Conservation (phyloP, 2,797 vertebrate species). For the Mustela erminea region DNA sequence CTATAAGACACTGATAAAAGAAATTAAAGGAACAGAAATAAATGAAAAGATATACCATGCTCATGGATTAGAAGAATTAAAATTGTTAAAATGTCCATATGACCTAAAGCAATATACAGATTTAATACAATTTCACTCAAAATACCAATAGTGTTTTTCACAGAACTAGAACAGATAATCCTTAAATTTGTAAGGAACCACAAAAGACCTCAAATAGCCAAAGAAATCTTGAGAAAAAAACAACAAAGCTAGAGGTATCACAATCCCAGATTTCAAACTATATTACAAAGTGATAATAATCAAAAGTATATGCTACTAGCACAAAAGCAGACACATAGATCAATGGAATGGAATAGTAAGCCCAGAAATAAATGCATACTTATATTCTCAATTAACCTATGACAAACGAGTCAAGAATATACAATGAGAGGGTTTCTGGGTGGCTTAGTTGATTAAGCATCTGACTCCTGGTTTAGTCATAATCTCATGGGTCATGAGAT, state of each 20-base stretch:
- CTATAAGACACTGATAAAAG: background rate
- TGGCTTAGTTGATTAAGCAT: background rate
- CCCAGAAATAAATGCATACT: background rate
- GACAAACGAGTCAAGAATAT: background rate
- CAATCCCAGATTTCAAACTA: background rate
- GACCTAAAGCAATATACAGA: background rate
- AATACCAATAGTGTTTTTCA: background rate
- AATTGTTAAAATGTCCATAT: background rate
- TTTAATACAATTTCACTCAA: background rate
- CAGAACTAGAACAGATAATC: background rate
- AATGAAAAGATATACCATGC: background rate
- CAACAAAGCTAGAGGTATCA: background rate
- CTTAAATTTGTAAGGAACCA: background rate
- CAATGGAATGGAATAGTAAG: background rate
- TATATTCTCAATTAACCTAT: background rate
- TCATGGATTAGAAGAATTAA: background rate
- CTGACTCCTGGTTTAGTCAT: background rate
- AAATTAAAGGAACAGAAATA: background rate
- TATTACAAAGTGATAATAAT: background rate
- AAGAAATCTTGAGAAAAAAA: background rate
- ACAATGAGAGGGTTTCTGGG: background rate
- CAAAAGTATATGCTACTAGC: background rate
- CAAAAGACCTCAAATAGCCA: background rate
- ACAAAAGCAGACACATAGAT: background rate
- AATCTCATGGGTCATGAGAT: background rate